Percentiles rank a stretch among this genome's conserved stretches.
These are phyloP conservation scores for Agrotis segetum DNA, from an alignment of 2,888 invertebrate genomes.

Conservation along the genomic window DNA sequence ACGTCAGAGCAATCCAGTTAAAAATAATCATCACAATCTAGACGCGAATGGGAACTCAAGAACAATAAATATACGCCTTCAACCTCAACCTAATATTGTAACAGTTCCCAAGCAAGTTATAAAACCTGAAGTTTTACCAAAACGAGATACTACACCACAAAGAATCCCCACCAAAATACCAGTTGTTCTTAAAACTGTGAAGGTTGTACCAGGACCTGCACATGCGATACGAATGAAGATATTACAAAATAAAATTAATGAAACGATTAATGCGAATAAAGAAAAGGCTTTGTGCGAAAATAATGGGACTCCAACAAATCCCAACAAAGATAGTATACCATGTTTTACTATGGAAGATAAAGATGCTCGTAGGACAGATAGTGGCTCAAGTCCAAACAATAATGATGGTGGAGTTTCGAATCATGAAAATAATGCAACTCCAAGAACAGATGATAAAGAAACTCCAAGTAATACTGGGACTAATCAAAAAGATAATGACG, in stretches of 20 bases:
- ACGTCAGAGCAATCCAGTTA: constrained; percentile 36
- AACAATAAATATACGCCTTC: constrained; percentile 13
- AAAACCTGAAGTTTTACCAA: constrained; percentile 13
- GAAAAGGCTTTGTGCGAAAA: constrained; percentile 2
- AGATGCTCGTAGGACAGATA: constrained; percentile 14
- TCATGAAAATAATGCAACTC: constrained; percentile 6
- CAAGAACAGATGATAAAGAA: constrained; percentile 10
- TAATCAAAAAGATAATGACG: background rate
- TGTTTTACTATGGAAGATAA: constrained; percentile 42
- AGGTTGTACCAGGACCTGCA: constrained; percentile 23
- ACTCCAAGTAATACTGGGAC: background rate
- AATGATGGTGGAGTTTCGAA: background rate
- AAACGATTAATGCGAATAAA: constrained; percentile 5
- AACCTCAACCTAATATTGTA: constrained; percentile 18
- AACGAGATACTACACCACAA: constrained; percentile 34
- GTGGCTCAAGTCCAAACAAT: background rate
- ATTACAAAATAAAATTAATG: constrained; percentile 18
- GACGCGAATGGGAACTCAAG: constrained; percentile 27
- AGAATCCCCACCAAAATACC: constrained; percentile 46
- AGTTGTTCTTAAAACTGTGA: constrained; percentile 46
- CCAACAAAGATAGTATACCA: constrained; percentile 12
- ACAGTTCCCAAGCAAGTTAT: constrained; percentile 2
- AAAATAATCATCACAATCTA: constrained; percentile 4
- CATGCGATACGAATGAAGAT: constrained; percentile 43
- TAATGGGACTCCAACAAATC: background rate